Conservation (phyloP, 2,113 vertebrate genomes). For the Perca schrenkii region DNA sequence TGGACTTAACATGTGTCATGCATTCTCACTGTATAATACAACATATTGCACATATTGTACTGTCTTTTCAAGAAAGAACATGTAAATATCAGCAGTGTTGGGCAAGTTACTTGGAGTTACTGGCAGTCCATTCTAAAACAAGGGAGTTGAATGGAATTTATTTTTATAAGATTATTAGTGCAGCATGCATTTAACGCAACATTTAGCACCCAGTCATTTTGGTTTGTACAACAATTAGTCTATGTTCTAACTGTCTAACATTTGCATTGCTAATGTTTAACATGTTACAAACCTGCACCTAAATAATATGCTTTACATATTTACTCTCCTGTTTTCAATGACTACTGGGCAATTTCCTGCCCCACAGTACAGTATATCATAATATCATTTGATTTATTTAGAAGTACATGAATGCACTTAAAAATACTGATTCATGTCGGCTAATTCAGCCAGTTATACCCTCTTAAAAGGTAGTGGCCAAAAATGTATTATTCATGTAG, state of each 20-base stretch:
- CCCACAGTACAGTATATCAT: neutral
- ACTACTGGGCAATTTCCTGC: too few relatives aligned
- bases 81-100: neutral
- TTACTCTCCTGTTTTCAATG: too few relatives aligned
- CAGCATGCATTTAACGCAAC: too few relatives aligned
- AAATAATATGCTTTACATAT: too few relatives aligned
- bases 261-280: too few relatives aligned
- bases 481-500: neutral
- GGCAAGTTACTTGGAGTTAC: neutral
- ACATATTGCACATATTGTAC: neutral
- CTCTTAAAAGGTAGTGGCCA: neutral
- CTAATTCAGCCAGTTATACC: neutral
- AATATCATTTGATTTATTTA: neutral
- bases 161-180: too few relatives aligned
- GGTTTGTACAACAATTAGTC: too few relatives aligned
- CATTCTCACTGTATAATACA: neutral
- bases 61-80: neutral
- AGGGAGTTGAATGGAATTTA: neutral
- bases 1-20: neutral
- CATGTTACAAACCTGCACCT: too few relatives aligned
- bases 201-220: too few relatives aligned
- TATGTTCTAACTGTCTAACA: neutral
- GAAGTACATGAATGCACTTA: neutral
- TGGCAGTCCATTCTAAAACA: too few relatives aligned
- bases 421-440: neutral